A percentile compares a stretch with the other conserved stretches of the same genome.
These are phyloP conservation scores for Lindbergichthys nudifrons DNA, from an alignment of 2,797 vertebrate genomes.

Conservation along the genomic window DNA sequence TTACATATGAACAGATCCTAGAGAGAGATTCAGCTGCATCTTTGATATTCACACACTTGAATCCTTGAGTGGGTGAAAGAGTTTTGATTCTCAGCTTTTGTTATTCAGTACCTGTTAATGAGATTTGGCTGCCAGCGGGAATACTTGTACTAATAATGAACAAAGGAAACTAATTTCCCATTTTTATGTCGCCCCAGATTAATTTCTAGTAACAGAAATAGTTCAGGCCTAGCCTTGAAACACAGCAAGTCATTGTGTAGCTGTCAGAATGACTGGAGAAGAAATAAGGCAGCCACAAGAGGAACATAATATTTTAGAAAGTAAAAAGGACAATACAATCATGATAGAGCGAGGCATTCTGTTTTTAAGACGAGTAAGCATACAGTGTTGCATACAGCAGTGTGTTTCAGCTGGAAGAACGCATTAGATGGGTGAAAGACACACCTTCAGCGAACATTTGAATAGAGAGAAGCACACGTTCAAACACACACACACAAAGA, in stretches of 20 bases:
- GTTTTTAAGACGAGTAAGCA: background rate
- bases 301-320: background rate
- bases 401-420: background rate
- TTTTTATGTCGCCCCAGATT: slow-evolving; percentile 43
- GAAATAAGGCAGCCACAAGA: slow-evolving; percentile 22
- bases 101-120: background rate
- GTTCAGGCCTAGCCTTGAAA: slow-evolving; percentile 65
- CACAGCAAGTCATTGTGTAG: slow-evolving; percentile 39
- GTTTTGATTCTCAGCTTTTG: slow-evolving; percentile 5
- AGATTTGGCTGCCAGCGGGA: background rate
- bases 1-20: background rate
- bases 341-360: background rate
- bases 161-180: slow-evolving; percentile 13
- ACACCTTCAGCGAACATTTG: slow-evolving; percentile 43
- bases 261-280: slow-evolving; percentile 44
- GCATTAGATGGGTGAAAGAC: background rate
- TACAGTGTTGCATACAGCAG: background rate
- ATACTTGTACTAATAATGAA: slow-evolving; percentile 7
- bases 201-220: slow-evolving; percentile 65
- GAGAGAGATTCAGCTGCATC: slow-evolving; percentile 7
- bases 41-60: slow-evolving; percentile 8
- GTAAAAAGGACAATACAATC: background rate
- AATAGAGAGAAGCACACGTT: slow-evolving; percentile 5
- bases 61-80: slow-evolving; percentile 5
- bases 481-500: slow-evolving; percentile 26